These are phyloP conservation scores for Grammomys surdaster DNA, from an alignment of 2,113 vertebrate genomes.

Conservation along the genomic window DNA sequence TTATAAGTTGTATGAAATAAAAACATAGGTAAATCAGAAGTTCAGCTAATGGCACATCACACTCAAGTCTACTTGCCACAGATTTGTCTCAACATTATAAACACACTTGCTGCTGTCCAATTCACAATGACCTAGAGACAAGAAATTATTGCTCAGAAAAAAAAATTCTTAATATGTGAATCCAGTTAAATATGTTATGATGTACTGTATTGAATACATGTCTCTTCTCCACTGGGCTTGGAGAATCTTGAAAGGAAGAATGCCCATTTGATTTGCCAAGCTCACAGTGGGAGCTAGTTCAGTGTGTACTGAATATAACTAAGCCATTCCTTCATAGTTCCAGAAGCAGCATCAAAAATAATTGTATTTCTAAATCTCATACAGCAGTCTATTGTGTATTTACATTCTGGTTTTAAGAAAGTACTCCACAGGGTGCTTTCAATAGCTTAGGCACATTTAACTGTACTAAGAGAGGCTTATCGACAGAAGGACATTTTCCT, in stretches of 20 bases:
- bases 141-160: constrained; percentile 21
- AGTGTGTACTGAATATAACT: constrained; percentile 21
- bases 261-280: constrained; percentile 9
- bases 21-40: constrained; percentile 53
- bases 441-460: not conserved
- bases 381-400: constrained; percentile 20
- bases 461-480: constrained; percentile 46
- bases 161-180: not conserved
- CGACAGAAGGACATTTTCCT: constrained; percentile 33
- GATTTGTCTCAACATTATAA: not conserved
- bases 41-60: not conserved
- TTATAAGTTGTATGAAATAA: not conserved
- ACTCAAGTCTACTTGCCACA: not conserved
- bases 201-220: not conserved
- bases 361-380: constrained; percentile 63
- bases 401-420: constrained; percentile 51
- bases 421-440: not conserved
- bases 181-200: constrained; percentile 6
- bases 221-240: constrained; percentile 20
- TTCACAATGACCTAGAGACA: not conserved
- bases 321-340: constrained; percentile 53
- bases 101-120: not conserved
- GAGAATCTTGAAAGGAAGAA: constrained; percentile 17
- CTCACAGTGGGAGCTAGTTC: constrained; percentile 34
- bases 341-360: constrained; percentile 51